Percentiles rank a stretch among this genome's conserved stretches.
Evolutionary conservation across 2,888 invertebrate species (phyloP).

Genomic region (Cybosia mesomella): DNA sequence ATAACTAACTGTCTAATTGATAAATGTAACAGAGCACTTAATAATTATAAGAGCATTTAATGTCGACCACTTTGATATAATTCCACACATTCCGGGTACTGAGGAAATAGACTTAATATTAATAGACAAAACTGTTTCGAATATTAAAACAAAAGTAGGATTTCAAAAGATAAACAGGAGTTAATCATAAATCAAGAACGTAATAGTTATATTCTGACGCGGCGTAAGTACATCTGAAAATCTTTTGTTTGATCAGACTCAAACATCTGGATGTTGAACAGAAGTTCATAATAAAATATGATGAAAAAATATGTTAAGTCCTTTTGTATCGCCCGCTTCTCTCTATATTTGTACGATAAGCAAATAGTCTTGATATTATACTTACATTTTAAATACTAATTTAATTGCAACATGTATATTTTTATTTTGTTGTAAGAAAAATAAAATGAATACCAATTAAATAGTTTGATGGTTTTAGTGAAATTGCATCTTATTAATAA

Average conservation of each 20-base stretch:
- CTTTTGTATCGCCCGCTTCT: constrained; percentile 84
- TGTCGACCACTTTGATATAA: constrained; percentile 49
- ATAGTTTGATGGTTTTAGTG: background rate
- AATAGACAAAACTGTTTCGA: constrained; percentile 54
- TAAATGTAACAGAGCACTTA: constrained; percentile 45
- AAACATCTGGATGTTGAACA: constrained; percentile 86
- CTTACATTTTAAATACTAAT: background rate
- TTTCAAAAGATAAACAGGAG: constrained; percentile 76
- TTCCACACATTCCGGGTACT: constrained; percentile 34
- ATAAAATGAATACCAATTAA: background rate
- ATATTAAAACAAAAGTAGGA: constrained; percentile 69
- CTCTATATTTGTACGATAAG: constrained; percentile 63
- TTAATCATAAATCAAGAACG: constrained; percentile 77
- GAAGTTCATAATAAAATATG: constrained; percentile 87
- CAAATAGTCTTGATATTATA: constrained; percentile 72
- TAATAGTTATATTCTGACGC: constrained; percentile 80
- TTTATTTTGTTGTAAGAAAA: background rate
- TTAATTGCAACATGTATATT: background rate
- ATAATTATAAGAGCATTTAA: constrained; percentile 33
- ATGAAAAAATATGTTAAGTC: constrained; percentile 86
- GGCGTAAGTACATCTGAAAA: constrained; percentile 79
- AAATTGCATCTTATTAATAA: background rate
- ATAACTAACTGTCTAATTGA: constrained; percentile 49
- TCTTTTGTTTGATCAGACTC: constrained; percentile 85
- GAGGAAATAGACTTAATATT: constrained; percentile 55